Evolutionary conservation across 2,797 vertebrate species (phyloP).

Genomic region (Myotis planiceps): DNA sequence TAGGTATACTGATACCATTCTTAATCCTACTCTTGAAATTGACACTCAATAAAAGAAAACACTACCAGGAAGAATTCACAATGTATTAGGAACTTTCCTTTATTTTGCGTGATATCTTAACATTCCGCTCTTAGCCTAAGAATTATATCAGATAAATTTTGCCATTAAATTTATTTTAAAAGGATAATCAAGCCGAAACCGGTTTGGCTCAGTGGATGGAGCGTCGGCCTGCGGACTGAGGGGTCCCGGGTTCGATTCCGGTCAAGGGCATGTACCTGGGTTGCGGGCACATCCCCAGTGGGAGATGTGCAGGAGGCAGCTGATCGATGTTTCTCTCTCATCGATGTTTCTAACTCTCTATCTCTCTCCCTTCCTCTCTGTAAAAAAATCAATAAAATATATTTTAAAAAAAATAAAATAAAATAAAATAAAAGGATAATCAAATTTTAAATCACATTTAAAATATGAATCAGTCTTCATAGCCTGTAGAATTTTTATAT

Average conservation of each 20-base stretch:
- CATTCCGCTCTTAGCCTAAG: not conserved
- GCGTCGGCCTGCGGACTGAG: no score
- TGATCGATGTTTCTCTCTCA: no score
- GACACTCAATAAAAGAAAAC: not conserved
- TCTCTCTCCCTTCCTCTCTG: no score
- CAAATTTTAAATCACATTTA: constrained; percentile 29
- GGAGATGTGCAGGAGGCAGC: no score
- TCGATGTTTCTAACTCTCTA: no score
- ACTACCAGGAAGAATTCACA: not conserved
- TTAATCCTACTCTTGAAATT: not conserved
- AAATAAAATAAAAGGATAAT: constrained; percentile 59
- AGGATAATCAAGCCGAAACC: constrained; percentile 27
- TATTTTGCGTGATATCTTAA: constrained; percentile 18
- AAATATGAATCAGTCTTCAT: constrained; percentile 26
- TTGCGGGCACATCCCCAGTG: no score
- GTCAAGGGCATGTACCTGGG: no score
- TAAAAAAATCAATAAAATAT: no score
- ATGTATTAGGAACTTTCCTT: not conserved
- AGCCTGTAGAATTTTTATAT: not conserved
- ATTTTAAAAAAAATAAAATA: no score
- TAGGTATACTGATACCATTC: not conserved
- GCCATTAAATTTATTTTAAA: constrained; percentile 47
- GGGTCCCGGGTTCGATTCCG: no score
- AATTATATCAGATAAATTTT: constrained; percentile 27
- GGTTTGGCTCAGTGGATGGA: no score